phyloP scores from a whole-genome alignment of 2,113 vertebrate species.

The Dinomys branickii region DNA sequence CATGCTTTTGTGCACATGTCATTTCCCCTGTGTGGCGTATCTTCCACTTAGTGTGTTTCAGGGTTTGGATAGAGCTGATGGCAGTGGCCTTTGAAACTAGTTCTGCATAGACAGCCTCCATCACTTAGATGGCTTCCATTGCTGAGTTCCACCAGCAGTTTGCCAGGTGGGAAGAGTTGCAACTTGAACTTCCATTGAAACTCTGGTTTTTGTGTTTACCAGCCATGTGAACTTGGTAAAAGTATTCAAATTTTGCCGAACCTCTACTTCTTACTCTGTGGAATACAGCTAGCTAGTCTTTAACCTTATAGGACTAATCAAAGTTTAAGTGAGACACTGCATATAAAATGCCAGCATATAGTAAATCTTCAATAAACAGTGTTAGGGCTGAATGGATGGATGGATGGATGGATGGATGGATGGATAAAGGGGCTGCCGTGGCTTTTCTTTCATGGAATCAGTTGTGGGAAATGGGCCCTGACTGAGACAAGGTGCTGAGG shows the following conservation, averaged over 20 bases:
- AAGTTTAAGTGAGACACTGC: neutral
- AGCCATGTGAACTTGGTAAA: neutral
- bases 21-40: neutral
- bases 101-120: neutral
- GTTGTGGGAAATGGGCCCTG: neutral
- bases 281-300: neutral
- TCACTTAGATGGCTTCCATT: neutral
- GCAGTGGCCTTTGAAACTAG: constrained; percentile 13
- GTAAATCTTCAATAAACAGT: neutral
- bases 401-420: neutral
- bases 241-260: neutral
- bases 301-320: neutral
- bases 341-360: neutral
- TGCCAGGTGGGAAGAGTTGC: neutral
- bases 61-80: neutral
- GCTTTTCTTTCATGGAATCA: neutral
- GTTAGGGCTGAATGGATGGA: neutral
- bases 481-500: neutral
- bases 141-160: neutral
- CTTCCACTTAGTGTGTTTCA: neutral
- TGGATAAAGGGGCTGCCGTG: neutral
- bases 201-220: constrained; percentile 13
- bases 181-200: constrained; percentile 33
- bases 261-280: neutral
- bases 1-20: neutral